Evolutionary conservation across 2,888 invertebrate genomes (phyloP).

Genomic region (Mylabris sibirica): DNA sequence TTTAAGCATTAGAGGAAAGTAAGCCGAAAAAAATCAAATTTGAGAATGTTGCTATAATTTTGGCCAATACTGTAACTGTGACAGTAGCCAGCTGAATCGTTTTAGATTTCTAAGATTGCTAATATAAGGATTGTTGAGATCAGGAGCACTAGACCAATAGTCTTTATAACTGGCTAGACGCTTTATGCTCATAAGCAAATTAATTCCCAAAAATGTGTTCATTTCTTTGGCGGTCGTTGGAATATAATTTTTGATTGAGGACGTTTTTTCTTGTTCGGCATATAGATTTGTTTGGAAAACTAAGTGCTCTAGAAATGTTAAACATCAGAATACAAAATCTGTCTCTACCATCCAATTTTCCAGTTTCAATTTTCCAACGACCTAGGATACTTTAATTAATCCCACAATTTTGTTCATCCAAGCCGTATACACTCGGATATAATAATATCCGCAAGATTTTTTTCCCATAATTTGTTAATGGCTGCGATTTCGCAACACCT

Average conservation of each 20-base stretch:
- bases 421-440: too few species aligned
- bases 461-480: too few species aligned
- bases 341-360: too few species aligned
- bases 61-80: too few species aligned
- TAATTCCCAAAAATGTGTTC: constrained; percentile 26
- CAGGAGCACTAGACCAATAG: constrained; percentile 36
- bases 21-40: too few species aligned
- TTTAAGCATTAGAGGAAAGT: too few species aligned
- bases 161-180: constrained; percentile 36
- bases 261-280: constrained; percentile 11
- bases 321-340: background rate
- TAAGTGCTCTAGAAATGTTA: constrained; percentile 16
- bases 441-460: too few species aligned
- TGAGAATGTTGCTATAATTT: too few species aligned
- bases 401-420: too few species aligned
- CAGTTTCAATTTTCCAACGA: too few species aligned
- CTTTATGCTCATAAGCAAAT: constrained; percentile 39
- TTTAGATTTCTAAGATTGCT: constrained; percentile 33
- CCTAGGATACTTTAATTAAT: too few species aligned
- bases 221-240: constrained; percentile 18
- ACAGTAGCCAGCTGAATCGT: constrained; percentile 38
- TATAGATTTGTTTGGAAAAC: constrained; percentile 14
- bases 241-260: constrained; percentile 14
- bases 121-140: constrained; percentile 35
- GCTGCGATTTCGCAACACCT: too few species aligned